phyloP scores from a whole-genome alignment of 1,140 invertebrate genomes.

The Drosophila neocordata region DNA sequence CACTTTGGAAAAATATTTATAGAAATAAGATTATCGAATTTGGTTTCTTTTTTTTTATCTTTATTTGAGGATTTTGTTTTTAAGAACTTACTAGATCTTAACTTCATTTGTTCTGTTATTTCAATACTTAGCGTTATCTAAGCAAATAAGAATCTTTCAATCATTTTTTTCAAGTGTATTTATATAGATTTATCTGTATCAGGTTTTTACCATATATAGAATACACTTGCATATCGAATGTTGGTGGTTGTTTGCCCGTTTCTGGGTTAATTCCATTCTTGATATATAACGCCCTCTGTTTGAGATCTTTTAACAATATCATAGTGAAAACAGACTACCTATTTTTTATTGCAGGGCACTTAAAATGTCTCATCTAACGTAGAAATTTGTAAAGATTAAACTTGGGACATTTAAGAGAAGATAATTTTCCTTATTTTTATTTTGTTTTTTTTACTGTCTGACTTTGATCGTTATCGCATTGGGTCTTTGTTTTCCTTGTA shows the following conservation, averaged over 20 bases:
- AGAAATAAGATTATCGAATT: neutral
- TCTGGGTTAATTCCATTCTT: constrained; percentile 55
- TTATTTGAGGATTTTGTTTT: too few relatives aligned
- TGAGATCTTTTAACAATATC: neutral
- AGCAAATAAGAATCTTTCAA: too few relatives aligned
- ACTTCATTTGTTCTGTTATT: too few relatives aligned
- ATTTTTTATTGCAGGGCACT: constrained; percentile 5
- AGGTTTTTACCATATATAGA: neutral
- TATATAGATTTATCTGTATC: neutral
- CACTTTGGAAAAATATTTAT: neutral
- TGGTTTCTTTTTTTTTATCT: too few relatives aligned
- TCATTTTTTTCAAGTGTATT: neutral
- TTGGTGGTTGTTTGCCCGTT: constrained; percentile 25
- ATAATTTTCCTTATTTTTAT: constrained; percentile 1
- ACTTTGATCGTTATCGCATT: neutral
- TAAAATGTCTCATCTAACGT: constrained; percentile 7
- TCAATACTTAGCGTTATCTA: too few relatives aligned
- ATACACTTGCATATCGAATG: neutral
- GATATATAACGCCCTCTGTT: constrained; percentile 38
- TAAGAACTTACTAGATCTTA: too few relatives aligned
- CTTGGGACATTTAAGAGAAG: neutral
- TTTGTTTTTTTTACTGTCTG: constrained; percentile 9
- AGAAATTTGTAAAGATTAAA: constrained; percentile 3
- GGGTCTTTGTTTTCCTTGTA: constrained; percentile 14
- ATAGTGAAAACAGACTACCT: neutral